These are phyloP conservation scores for Liolophura sinensis DNA, from an alignment of 1,140 invertebrate genomes.

Conservation along the genomic window DNA sequence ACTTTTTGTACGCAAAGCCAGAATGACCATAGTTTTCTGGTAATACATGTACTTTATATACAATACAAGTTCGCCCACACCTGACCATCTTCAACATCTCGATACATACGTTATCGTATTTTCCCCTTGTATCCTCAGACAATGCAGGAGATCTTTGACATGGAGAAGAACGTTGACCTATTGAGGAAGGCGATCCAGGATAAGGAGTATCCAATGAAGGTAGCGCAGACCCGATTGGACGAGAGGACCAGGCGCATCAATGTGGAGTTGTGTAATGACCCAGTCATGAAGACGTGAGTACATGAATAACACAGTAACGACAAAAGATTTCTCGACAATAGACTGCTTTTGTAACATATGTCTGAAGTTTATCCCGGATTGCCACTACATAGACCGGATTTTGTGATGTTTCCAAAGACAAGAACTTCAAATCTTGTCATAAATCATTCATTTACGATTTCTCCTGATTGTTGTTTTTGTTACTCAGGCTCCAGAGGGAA, in stretches of 20 bases:
- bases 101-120: too few species aligned
- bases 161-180: constrained; percentile 83
- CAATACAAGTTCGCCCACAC: too few species aligned
- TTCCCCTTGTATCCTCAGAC: constrained; percentile 61
- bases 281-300: constrained; percentile 74
- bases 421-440: too few species aligned
- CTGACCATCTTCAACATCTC: too few species aligned
- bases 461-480: constrained; percentile 1
- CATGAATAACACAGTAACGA: background rate
- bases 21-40: too few species aligned
- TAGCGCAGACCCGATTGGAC: constrained; percentile 88
- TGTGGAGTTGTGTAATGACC: constrained; percentile 87
- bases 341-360: too few species aligned
- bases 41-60: too few species aligned
- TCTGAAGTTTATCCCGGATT: too few species aligned
- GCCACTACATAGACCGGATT: too few species aligned
- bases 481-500: constrained; percentile 56
- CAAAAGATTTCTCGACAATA: background rate
- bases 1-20: too few species aligned
- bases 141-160: constrained; percentile 85
- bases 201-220: constrained; percentile 83
- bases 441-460: too few species aligned
- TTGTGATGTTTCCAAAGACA: too few species aligned
- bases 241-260: constrained; percentile 80
- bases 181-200: constrained; percentile 84